Conservation (phyloP, 2,113 vertebrate genomes). For the Nibea albiflora region DNA sequence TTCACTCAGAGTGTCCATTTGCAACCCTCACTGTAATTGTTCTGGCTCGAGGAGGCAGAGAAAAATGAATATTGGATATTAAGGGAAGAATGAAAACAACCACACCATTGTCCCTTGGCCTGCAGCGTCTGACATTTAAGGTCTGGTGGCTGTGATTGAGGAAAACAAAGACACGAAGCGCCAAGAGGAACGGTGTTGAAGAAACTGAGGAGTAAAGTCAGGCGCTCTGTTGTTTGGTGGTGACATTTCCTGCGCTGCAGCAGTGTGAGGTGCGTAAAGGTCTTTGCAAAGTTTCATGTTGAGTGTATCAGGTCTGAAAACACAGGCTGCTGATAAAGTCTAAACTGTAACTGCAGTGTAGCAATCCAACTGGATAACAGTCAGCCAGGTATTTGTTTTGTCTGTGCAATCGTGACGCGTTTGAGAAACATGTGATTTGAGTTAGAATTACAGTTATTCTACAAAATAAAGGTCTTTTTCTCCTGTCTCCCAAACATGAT, state of each 20-base stretch:
- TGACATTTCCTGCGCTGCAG: not conserved
- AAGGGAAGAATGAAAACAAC: not conserved
- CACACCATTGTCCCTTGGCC: not conserved
- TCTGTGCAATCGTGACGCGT: not conserved
- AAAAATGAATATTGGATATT: constrained; percentile 1
- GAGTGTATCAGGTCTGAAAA: not conserved
- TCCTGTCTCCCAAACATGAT: not conserved
- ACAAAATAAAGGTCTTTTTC: not conserved
- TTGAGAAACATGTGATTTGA: not conserved
- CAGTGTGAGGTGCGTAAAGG: not conserved
- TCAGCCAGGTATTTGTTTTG: not conserved
- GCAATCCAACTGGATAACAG: not conserved
- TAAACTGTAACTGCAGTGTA: too few species aligned
- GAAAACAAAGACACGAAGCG: not conserved
- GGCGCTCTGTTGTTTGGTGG: not conserved
- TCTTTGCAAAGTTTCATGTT: not conserved
- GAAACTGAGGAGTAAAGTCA: not conserved
- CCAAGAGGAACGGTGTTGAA: not conserved
- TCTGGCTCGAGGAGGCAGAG: constrained; percentile 26
- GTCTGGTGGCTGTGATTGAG: not conserved
- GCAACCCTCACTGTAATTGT: constrained; percentile 26
- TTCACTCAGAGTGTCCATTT: constrained; percentile 26
- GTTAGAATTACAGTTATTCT: not conserved
- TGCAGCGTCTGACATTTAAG: constrained; percentile 14
- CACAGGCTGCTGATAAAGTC: not conserved